phyloP scores from a whole-genome alignment of 2,888 invertebrate species.

The Ligdia adustata region DNA sequence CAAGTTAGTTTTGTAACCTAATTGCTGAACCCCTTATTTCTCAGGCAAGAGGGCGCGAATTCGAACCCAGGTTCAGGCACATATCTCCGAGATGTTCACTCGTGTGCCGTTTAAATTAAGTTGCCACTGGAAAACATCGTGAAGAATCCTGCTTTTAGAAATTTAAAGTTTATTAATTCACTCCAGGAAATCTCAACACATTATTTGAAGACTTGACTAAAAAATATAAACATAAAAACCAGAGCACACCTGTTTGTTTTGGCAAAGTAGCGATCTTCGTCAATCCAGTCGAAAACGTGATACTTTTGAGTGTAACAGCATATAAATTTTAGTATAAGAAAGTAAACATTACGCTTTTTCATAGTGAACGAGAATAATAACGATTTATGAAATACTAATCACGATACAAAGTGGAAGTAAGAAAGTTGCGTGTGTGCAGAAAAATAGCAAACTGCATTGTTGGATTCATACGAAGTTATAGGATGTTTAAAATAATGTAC shows the following conservation, averaged over 20 bases:
- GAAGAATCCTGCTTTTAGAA: no score
- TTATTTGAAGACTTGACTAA: background rate
- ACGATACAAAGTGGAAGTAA: background rate
- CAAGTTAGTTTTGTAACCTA: no score
- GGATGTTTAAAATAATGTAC: background rate
- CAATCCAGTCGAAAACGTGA: constrained; percentile 47
- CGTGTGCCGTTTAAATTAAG: no score
- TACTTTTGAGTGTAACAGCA: constrained; percentile 48
- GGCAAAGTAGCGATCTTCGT: constrained; percentile 42
- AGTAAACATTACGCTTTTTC: constrained; percentile 43
- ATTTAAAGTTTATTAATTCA: no score
- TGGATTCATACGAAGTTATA: background rate
- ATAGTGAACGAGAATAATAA: background rate
- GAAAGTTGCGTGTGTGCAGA: background rate
- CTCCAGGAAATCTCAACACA: no score
- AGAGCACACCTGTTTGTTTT: constrained; percentile 45
- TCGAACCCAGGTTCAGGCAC: no score
- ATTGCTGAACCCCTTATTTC: no score
- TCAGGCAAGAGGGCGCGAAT: no score
- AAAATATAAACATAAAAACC: constrained; percentile 6
- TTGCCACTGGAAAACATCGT: no score
- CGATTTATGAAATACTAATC: background rate
- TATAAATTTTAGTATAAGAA: constrained; percentile 40
- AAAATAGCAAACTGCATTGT: background rate
- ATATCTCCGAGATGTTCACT: no score